Base-by-base conservation (phyloP, 2,113 vertebrate species). In the Nothocercus nigrocapillus region DNA sequence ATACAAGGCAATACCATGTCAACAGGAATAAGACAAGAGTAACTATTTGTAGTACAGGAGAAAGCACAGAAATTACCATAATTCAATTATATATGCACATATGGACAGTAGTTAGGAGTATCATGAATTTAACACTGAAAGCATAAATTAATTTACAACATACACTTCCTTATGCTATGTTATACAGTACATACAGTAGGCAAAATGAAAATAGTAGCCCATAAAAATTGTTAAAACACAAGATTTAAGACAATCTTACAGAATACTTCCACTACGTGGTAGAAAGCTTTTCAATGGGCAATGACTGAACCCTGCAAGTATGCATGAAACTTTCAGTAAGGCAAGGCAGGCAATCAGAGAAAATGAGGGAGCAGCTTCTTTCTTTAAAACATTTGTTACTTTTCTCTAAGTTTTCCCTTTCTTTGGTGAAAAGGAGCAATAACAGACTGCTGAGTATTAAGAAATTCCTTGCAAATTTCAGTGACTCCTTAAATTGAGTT, bases 91-190 rank as follows among this genome's bases (percentile, higher is more conserved):
- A 32, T 32, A 36, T 24, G 21, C 21, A 51, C 10, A 45, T 4
- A 42, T 3, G 4, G 1, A 79, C 42, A 38, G 19, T 5, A 70
- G 64, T 84, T 34, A 64, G 22, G 28, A 79, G 67, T 25, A 19
- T 49, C 9, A 72, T 5, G 12, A 85, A 72, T 7, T 24, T 8
- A 2, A 51, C 16, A 45, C 49, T 68, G 69, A 62, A 76, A 61
- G 8, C 40, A 64, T 13, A 44, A 61, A 17, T 61, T 72, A n/a
- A 51, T 58, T 82, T 72, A 58, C 21, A 67, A 32, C 13, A 21
- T 14, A 16, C 49, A 51, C 10, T 56, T 64, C 25, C 79, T 0
- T 0, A 53, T 38, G 7, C 1, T 73, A 9, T 17, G 17, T 27
- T 34, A 30, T 3, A 4, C 27, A 63, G 30, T n/a, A 30, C 34